A percentile compares a stretch with the other conserved stretches of the same genome.
Evolutionary conservation across 2,888 invertebrate species (phyloP).

Genomic region (Heliconius hortense): DNA sequence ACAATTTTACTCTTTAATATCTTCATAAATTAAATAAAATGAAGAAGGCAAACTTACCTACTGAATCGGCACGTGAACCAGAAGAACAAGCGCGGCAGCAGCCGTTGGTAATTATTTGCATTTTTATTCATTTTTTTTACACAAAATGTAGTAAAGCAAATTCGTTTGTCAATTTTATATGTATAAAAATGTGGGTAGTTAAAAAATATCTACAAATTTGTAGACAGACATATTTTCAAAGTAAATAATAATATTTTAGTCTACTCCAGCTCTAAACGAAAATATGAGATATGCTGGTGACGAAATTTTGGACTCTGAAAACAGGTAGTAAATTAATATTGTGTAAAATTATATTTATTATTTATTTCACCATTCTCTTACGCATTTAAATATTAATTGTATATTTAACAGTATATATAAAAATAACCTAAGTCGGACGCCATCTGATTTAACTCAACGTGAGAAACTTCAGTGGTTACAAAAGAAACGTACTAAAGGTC

Average conservation of each 20-base stretch:
- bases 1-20: neutral
- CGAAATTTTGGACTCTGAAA: neutral
- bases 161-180: neutral
- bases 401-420: constrained; percentile 51
- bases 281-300: neutral
- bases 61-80: constrained; percentile 63
- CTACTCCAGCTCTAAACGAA: neutral
- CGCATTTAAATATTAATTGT: neutral
- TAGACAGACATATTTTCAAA: neutral
- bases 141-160: neutral
- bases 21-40: constrained; percentile 17
- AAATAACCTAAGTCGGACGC: constrained; percentile 63
- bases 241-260: constrained; percentile 5
- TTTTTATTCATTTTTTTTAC: neutral
- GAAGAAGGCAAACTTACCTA: constrained; percentile 58
- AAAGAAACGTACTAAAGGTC: constrained; percentile 69
- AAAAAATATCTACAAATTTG: neutral
- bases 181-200: neutral
- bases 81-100: constrained; percentile 65
- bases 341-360: neutral
- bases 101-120: constrained; percentile 50
- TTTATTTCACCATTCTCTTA: neutral
- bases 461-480: constrained; percentile 75
- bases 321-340: neutral
- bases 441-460: constrained; percentile 54